Conservation (phyloP, 1,140 invertebrate species). For the Hyposmocoma kahamanoa region DNA sequence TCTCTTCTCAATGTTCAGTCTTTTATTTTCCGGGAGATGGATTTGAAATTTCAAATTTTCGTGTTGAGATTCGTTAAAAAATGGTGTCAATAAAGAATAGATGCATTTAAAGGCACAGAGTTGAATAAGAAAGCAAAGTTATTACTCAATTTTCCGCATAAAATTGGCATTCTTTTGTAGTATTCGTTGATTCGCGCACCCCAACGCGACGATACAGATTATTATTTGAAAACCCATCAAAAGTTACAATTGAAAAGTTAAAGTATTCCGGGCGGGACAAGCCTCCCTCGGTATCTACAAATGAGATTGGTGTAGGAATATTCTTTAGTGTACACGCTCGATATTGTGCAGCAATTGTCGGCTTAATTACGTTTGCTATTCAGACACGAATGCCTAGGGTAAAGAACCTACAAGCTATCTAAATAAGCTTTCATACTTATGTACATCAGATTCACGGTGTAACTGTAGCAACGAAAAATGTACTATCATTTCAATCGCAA, state of each 20-base stretch:
- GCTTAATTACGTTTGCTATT: slow-evolving; percentile 48
- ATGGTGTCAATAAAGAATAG: no score
- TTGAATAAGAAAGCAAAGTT: slow-evolving; percentile 52
- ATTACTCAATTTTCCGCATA: slow-evolving; percentile 66
- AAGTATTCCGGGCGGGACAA: slow-evolving; percentile 64
- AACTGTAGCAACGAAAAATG: no score
- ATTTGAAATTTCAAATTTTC: no score
- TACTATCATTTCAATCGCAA: no score
- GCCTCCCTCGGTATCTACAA: slow-evolving; percentile 60
- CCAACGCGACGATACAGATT: slow-evolving; percentile 61
- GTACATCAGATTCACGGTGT: no score
- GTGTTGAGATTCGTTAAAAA: no score
- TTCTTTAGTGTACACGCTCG: slow-evolving; percentile 55
- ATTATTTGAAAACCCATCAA: slow-evolving; percentile 73
- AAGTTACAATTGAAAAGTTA: slow-evolving; percentile 74
- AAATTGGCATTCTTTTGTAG: slow-evolving; percentile 68
- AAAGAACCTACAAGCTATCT: no score
- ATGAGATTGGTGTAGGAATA: slow-evolving; percentile 62
- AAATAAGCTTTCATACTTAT: no score
- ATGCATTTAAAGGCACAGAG: slow-evolving; percentile 25
- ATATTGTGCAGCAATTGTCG: slow-evolving; percentile 24
- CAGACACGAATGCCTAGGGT: no score
- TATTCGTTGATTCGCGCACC: slow-evolving; percentile 59
- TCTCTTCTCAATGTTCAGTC: no score
- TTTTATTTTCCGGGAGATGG: no score